A percentile compares a stretch with the other conserved stretches of the same genome.
Evolutionary conservation across 2,797 vertebrate genomes (phyloP).

Genomic region (Eulemur rubriventer): DNA sequence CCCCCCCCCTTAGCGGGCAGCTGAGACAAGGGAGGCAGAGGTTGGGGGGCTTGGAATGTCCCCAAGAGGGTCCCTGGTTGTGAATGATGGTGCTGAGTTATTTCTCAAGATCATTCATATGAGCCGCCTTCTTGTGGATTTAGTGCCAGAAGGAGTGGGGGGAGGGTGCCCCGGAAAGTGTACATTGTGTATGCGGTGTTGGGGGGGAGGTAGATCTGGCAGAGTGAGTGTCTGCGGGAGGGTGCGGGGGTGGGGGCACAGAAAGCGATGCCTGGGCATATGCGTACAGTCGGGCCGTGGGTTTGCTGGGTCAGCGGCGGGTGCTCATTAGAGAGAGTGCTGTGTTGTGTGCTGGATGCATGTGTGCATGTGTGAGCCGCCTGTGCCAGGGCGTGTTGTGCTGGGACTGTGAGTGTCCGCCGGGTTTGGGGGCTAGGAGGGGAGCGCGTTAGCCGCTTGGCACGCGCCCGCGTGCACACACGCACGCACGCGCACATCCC

Average conservation of each 20-base stretch:
- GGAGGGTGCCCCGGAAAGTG: constrained; percentile 30
- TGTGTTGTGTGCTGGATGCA: background rate
- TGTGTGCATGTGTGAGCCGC: constrained; percentile 46
- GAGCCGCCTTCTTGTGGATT: background rate
- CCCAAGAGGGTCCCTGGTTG: background rate
- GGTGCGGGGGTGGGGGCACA: background rate
- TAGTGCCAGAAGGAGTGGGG: constrained; percentile 20
- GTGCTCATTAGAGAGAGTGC: background rate
- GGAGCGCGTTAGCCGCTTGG: background rate
- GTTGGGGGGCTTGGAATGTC: background rate
- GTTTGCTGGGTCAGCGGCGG: background rate
- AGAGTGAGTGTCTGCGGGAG: background rate
- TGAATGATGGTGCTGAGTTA: constrained; percentile 45
- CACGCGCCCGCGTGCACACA: background rate
- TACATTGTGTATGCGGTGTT: constrained; percentile 25
- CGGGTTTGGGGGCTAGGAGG: constrained; percentile 28
- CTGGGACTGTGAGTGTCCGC: background rate
- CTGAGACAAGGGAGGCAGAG: background rate
- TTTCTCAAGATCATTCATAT: constrained; percentile 9
- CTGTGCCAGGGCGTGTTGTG: constrained; percentile 52
- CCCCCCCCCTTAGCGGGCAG: background rate
- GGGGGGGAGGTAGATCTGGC: constrained; percentile 9
- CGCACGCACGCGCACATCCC: constrained; percentile 37
- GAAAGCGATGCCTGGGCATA: background rate
- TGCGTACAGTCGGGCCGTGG: background rate